Evolutionary conservation across 1,140 invertebrate genomes (phyloP).

Genomic region (Drosophila sturtevanti): DNA sequence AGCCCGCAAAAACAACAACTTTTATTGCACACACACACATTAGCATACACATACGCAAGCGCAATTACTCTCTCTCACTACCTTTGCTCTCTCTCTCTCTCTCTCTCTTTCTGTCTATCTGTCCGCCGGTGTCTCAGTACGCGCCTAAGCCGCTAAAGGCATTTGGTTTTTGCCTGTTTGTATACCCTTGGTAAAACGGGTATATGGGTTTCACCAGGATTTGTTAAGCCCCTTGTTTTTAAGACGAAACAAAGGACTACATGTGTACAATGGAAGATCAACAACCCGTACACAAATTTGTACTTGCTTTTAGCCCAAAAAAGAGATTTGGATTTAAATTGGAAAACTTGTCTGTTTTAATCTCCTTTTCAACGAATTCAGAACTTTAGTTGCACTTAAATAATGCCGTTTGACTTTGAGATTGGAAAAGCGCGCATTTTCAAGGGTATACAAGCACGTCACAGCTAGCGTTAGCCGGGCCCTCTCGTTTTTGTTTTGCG

Average conservation of each 20-base stretch:
- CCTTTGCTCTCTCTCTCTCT: not conserved
- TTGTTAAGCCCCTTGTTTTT: too few species aligned
- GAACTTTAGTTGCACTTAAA: too few species aligned
- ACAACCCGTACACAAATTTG: too few species aligned
- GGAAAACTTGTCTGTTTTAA: too few species aligned
- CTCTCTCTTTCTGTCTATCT: not conserved
- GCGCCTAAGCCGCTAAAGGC: not conserved
- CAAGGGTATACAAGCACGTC: not conserved
- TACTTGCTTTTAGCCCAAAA: too few species aligned
- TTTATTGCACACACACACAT: constrained; percentile 11
- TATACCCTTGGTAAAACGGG: not conserved
- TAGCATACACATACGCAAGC: constrained; percentile 13
- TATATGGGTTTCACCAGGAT: not conserved
- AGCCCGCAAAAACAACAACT: constrained; percentile 27
- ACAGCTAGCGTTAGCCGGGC: not conserved
- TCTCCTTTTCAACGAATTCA: too few species aligned
- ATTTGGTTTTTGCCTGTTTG: not conserved
- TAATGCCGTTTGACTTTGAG: too few species aligned
- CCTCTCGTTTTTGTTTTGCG: not conserved
- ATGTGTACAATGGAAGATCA: too few species aligned
- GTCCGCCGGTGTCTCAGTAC: too few species aligned
- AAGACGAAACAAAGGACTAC: too few species aligned
- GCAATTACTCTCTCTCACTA: constrained; percentile 5
- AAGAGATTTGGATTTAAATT: too few species aligned
- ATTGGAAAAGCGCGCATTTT: not conserved